Conservation (phyloP, 1,140 invertebrate species). For the Stegodyphus mimosarum region DNA sequence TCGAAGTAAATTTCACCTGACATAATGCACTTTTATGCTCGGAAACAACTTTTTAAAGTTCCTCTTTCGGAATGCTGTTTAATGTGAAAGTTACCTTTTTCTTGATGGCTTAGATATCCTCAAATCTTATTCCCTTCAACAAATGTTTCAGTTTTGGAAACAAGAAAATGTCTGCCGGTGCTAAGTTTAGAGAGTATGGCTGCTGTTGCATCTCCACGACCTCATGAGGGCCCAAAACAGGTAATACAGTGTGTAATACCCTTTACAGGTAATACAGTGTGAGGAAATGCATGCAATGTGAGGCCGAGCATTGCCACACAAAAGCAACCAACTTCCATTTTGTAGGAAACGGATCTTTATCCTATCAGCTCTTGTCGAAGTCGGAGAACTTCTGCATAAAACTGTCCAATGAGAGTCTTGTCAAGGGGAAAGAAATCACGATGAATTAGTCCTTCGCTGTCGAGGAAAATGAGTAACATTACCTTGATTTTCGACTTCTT, state of each 20-base stretch:
- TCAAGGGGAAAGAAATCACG: not conserved
- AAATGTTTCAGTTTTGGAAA: conserved; percentile 13
- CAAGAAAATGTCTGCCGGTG: conserved; percentile 3
- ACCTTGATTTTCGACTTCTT: not conserved
- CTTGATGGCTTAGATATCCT: not conserved
- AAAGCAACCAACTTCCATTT: conserved; percentile 2
- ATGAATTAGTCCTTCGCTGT: conserved; percentile 13
- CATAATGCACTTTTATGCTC: too few species aligned
- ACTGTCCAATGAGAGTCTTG: not conserved
- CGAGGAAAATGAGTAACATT: not conserved
- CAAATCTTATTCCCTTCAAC: not conserved
- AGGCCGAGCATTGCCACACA: not conserved
- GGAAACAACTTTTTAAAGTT: too few species aligned
- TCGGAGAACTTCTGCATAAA: not conserved
- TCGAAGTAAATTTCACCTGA: too few species aligned
- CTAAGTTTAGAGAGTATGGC: not conserved
- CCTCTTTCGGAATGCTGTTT: not conserved
- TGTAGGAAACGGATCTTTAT: not conserved
- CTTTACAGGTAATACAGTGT: not conserved
- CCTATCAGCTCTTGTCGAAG: not conserved
- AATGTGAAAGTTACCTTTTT: not conserved
- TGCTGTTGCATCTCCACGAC: conserved; percentile 7
- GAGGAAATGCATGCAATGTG: conserved; percentile 1
- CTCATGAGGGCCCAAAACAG: not conserved
- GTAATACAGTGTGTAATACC: too few species aligned